Conservation (phyloP, 2,113 vertebrate species). For the Ranitomeya variabilis region DNA sequence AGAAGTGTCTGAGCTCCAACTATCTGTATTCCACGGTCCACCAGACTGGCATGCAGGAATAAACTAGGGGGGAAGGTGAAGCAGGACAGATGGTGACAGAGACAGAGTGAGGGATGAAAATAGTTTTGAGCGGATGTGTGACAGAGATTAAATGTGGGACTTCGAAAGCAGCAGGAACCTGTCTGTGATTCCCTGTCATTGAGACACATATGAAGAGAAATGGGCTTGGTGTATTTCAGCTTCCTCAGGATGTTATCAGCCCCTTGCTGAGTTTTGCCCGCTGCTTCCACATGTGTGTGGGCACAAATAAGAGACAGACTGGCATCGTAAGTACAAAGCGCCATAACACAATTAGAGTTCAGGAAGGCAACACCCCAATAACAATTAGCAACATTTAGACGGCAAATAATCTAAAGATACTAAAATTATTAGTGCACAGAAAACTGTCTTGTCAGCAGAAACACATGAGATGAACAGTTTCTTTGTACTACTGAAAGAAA, state of each 20-base stretch:
- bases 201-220: slow-evolving; percentile 55
- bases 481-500: too few species aligned
- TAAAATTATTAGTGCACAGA: not conserved
- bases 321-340: slow-evolving; percentile 12
- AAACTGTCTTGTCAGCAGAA: too few species aligned
- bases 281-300: slow-evolving; percentile 16
- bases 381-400: not conserved
- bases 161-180: slow-evolving; percentile 38
- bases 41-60: not conserved
- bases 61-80: slow-evolving; percentile 48
- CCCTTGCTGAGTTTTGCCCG: slow-evolving; percentile 10
- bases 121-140: slow-evolving; percentile 35
- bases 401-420: not conserved
- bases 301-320: not conserved
- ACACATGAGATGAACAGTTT: too few species aligned
- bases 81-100: slow-evolving; percentile 53
- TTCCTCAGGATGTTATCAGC: slow-evolving; percentile 45
- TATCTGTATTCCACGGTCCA: slow-evolving; percentile 25
- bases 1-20: not conserved
- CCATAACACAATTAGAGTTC: not conserved
- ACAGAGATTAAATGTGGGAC: slow-evolving; percentile 51
- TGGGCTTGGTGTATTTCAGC: not conserved
- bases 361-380: not conserved
- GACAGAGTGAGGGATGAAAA: slow-evolving; percentile 47
- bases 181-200: slow-evolving; percentile 42